Base-by-base conservation (phyloP, 2,888 invertebrate genomes). In the Lasioglossum leucozonium region DNA sequence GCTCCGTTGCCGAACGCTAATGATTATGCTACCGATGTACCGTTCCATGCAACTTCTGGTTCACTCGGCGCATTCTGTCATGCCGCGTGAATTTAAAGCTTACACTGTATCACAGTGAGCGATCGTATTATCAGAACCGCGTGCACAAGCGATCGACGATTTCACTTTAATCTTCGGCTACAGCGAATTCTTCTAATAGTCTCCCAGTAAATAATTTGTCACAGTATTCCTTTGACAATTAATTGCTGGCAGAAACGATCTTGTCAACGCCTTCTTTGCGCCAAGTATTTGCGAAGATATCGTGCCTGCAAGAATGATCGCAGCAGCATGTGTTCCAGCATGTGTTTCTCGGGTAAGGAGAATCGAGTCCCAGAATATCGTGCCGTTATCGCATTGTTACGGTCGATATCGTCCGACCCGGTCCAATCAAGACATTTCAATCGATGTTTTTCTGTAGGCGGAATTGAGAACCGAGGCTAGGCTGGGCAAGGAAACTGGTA, bases 21-120 rank as follows among this genome's bases (percentile, higher is more conserved):
- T 88, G 88, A 86, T 90, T 87, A 88, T 90, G 84, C 86, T 89
- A 90, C 89, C 86, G 87, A 89, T 88, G 85, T 88, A 72, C 37
- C 69, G 69, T 69, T 69, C 37, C 22, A n/a, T 13, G 6, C 11
- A 40, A 69, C 22, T 37, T 69, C 69, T 69, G 5, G 37, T 40
- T 40, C 69, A 40, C 69, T 40, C 69, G 37, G 13, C 11, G 69
- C 22, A n/a, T 13, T n/a, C 40, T 69, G 10, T 37, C 37, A 37
- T 69, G 34, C 34, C 4, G 2, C 22, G 65, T 10, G 16, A 30
- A 30, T 30, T 62, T 30, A 26, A 62, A 62, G 16, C 22, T 37
- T 4, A 10, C 34, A 55, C n/a, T 11, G n/a, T 55, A n/a, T 55
- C n/a, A 55, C 3, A n/a, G n/a, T 4, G 55, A n/a, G n/a, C 2